A percentile compares a stretch with the other conserved stretches of the same genome.
phyloP scores from a whole-genome alignment of 2,113 vertebrate genomes.

The Pandion haliaetus region DNA sequence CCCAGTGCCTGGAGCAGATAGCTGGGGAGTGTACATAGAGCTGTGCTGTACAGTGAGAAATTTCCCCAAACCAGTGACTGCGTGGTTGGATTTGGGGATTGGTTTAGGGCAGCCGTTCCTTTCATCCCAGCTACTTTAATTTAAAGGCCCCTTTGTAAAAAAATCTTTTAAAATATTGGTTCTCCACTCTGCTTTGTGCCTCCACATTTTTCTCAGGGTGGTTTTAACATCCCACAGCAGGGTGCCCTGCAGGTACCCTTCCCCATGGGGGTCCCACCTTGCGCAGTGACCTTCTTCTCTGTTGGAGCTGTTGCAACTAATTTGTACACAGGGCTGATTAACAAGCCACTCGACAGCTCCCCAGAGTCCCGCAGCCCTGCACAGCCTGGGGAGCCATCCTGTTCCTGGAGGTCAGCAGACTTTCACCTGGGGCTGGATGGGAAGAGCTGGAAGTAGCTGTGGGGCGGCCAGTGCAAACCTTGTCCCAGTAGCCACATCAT shows the following conservation, averaged over 20 bases:
- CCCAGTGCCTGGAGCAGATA: background rate
- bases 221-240: background rate
- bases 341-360: background rate
- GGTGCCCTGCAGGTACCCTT: background rate
- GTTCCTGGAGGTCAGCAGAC: fast-evolving
- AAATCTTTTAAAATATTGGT: fast-evolving
- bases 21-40: background rate
- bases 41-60: background rate
- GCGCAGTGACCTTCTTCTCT: fast-evolving
- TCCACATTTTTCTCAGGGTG: background rate
- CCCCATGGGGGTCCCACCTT: background rate
- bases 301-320: fast-evolving
- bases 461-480: background rate
- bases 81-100: background rate
- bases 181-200: background rate
- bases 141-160: background rate
- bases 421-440: background rate
- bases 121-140: background rate
- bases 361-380: background rate
- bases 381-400: background rate
- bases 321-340: fast-evolving
- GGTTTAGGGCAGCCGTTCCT: background rate
- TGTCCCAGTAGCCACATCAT: background rate
- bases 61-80: fast-evolving
- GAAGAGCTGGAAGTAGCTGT: background rate